A percentile compares a stretch with the other conserved stretches of the same genome.
phyloP scores from a whole-genome alignment of 1,140 invertebrate genomes.

The Drosophila leontia region DNA sequence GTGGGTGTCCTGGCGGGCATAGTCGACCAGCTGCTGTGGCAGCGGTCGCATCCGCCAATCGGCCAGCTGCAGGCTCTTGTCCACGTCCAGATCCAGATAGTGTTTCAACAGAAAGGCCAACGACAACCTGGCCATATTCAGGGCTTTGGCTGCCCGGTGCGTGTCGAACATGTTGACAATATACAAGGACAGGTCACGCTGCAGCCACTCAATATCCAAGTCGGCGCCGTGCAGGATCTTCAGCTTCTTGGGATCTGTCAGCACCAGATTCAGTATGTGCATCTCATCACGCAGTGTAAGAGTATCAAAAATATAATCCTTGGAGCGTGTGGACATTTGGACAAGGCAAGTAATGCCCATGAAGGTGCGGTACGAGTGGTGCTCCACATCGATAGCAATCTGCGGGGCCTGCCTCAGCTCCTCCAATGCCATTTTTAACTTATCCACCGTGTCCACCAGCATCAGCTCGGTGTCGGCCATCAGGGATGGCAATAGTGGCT shows the following conservation, averaged over 20 bases:
- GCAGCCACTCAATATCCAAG: conserved; percentile 96
- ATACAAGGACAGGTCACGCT: conserved; percentile 97
- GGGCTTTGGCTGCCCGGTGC: conserved; percentile 92
- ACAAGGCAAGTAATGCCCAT: conserved; percentile 96
- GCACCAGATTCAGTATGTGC: conserved; percentile 94
- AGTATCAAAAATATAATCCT: conserved; percentile 97
- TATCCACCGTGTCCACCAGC: conserved; percentile 88
- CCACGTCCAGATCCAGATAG: conserved; percentile 92
- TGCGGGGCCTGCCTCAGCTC: conserved; percentile 88
- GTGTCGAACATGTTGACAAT: conserved; percentile 99
- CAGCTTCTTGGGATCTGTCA: conserved; percentile 95
- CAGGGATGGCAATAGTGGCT: conserved; percentile 84
- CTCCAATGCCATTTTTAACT: conserved; percentile 89
- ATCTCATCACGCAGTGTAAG: conserved; percentile 93
- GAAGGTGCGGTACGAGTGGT: conserved; percentile 93
- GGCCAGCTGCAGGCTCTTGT: conserved; percentile 96
- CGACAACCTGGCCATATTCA: conserved; percentile 91
- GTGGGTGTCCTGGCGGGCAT: conserved; percentile 98
- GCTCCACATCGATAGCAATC: conserved; percentile 95
- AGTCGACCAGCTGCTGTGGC: conserved; percentile 92
- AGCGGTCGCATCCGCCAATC: conserved; percentile 98
- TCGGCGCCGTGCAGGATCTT: conserved; percentile 98
- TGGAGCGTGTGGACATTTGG: conserved; percentile 95
- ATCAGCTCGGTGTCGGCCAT: conserved; percentile 89
- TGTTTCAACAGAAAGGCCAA: conserved; percentile 92